phyloP scores from a whole-genome alignment of 2,797 vertebrate genomes.

The Tenualosa ilisha region DNA sequence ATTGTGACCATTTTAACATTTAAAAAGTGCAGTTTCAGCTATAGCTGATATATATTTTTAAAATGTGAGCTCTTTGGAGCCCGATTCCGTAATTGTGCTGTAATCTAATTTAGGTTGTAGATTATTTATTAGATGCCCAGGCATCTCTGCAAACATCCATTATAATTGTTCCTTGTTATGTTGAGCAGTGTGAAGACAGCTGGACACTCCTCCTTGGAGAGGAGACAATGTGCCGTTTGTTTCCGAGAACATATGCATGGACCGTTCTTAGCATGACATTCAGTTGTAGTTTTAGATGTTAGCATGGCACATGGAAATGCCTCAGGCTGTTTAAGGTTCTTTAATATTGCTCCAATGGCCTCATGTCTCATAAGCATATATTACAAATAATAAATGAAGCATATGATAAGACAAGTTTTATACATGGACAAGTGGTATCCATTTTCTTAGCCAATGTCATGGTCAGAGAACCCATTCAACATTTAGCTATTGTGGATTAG shows the following conservation, averaged over 20 bases:
- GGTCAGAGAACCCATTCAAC: background rate
- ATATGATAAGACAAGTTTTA: background rate
- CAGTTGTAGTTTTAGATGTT: background rate
- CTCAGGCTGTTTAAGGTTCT: background rate
- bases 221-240: background rate
- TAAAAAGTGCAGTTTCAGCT: conserved; percentile 18
- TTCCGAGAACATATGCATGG: background rate
- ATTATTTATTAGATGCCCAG: conserved; percentile 17
- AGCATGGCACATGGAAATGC: background rate
- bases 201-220: background rate
- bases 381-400: conserved; percentile 10
- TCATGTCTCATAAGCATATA: background rate
- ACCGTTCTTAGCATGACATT: conserved; percentile 14
- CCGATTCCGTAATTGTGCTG: conserved; percentile 1
- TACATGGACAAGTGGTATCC: background rate
- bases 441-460: background rate
- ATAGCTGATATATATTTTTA: conserved; percentile 23
- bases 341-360: background rate
- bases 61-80: conserved; percentile 13
- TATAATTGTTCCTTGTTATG: conserved; percentile 24
- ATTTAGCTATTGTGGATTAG: background rate
- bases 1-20: conserved; percentile 8
- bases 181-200: background rate
- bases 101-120: conserved; percentile 4
- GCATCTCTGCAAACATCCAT: conserved; percentile 14